Base-by-base conservation (phyloP, 2,113 vertebrate genomes). In the Motacilla tschutschensis region DNA sequence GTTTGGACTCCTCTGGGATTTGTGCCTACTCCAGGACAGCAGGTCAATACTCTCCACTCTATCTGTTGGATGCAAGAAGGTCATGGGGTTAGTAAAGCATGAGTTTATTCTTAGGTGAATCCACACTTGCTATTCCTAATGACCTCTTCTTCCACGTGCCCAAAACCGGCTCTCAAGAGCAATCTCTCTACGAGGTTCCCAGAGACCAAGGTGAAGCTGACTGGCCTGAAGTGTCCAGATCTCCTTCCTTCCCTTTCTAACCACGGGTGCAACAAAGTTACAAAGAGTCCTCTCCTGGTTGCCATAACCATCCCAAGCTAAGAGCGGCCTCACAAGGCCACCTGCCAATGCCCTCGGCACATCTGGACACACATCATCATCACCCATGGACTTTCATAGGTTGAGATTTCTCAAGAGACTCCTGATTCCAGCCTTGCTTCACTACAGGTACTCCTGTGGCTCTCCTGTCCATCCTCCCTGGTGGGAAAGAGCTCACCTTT, bases 371-470 rank as follows among this genome's bases (percentile, higher is more conserved):
- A 48, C 40, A n/a, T 15, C 38, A 44, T 11, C 58, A 26, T 17
- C 43, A 63, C 36, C n/a, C 35, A 33, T 2, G 2, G 11, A 67
- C 40, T 44, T 59, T 8, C 3, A 40, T 0, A 1, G 8, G 17
- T 29, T 63, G 29, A 58, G 53, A 44, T 36, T 75, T 63, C 41
- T 63, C 54, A 9, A 24, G 19, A 36, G 36, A n/a, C 9, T 80
- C 50, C 36, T 6, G 26, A 16, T 40, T 54, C 74, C 33, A 41
- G 36, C 11, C 25, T n/a, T 20, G 35, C 48, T 53, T 57, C 29
- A 6, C 54, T 28, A 14, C 22, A 41, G 14, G 17, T 7, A 24
- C 11, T 33, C 20, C 41, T 33, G 41, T 3, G 1, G n/a, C 29
- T 73, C n/a, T 77, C 10, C 55, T 43, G 46, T 7, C 43, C 43